These are phyloP conservation scores for Murina feae DNA, from an alignment of 2,113 vertebrate genomes.

Conservation along the genomic window DNA sequence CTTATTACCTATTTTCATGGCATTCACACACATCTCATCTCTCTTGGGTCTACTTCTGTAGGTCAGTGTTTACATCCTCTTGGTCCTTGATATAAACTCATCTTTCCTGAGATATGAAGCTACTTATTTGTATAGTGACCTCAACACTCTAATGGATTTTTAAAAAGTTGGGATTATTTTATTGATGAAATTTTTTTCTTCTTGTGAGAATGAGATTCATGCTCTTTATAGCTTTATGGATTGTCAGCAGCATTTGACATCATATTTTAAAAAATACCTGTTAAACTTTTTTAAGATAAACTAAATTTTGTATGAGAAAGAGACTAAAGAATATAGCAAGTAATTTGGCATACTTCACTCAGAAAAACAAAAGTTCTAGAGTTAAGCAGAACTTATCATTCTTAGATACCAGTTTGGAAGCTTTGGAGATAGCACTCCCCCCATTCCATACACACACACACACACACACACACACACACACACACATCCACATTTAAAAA, in stretches of 20 bases:
- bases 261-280: not conserved
- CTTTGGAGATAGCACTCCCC: not conserved
- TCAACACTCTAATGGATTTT: not conserved
- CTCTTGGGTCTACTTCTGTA: not conserved
- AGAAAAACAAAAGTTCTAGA: not conserved
- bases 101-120: not conserved
- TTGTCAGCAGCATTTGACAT: too few relatives aligned
- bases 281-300: not conserved
- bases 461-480: not conserved
- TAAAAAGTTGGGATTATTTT: not conserved
- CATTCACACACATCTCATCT: not conserved
- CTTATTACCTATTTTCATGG: not conserved
- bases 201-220: not conserved
- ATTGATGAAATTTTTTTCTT: not conserved
- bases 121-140: not conserved
- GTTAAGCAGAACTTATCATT: not conserved
- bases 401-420: not conserved
- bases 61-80: not conserved
- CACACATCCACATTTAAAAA: not conserved
- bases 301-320: not conserved
- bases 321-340: not conserved
- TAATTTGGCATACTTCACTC: not conserved
- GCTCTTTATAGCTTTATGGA: not conserved
- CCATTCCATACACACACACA: not conserved
- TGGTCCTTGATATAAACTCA: not conserved